Conservation (phyloP, 1,140 invertebrate genomes). For the Chrysoperla carnea region DNA sequence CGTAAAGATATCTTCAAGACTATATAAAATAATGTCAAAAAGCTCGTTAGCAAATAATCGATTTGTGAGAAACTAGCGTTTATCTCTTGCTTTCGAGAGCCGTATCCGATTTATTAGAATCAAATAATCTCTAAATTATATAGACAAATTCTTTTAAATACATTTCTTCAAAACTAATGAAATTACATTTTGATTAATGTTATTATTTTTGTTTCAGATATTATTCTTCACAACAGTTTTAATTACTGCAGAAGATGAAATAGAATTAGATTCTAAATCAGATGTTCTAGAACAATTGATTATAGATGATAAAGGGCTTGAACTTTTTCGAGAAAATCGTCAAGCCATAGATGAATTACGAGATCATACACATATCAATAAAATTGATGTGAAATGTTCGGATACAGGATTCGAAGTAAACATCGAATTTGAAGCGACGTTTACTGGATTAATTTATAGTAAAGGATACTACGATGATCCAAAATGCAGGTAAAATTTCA, state of each 20-base stretch:
- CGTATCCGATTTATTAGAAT: too few species aligned
- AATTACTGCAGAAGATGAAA: background rate
- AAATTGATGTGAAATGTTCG: slow-evolving; percentile 45
- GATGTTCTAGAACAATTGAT: background rate
- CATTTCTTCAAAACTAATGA: too few species aligned
- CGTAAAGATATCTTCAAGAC: too few species aligned
- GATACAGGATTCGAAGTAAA: slow-evolving; percentile 38
- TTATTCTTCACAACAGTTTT: background rate
- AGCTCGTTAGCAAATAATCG: too few species aligned
- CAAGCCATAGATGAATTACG: slow-evolving; percentile 4
- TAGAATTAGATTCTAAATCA: background rate
- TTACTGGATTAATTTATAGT: slow-evolving; percentile 55
- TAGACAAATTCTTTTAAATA: too few species aligned
- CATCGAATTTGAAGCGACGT: slow-evolving; percentile 41
- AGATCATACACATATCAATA: slow-evolving; percentile 25
- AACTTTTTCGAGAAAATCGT: background rate
- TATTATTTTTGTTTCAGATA: background rate
- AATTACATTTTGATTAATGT: too few species aligned
- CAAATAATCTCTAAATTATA: too few species aligned
- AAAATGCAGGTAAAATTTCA: slow-evolving; percentile 38
- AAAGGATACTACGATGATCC: slow-evolving; percentile 46
- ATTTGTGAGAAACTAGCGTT: too few species aligned
- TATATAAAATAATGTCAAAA: too few species aligned
- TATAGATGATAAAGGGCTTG: background rate
- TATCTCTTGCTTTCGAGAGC: too few species aligned